Evolutionary conservation across 2,113 vertebrate genomes (phyloP).

Genomic region (Triplophysa rosa): DNA sequence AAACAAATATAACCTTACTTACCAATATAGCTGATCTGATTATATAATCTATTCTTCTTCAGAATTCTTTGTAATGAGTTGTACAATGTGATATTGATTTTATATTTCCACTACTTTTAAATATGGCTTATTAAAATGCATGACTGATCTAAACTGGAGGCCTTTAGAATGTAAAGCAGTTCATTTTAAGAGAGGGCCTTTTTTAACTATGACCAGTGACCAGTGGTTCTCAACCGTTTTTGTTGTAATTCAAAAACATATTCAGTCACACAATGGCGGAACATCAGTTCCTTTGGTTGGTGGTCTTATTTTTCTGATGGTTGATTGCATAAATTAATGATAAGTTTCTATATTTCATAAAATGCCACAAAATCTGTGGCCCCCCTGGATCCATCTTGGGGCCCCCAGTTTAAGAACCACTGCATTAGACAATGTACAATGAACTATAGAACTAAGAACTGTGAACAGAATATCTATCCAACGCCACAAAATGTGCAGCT

Average conservation of each 20-base stretch:
- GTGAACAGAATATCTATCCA: constrained; percentile 39
- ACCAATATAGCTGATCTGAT: not conserved
- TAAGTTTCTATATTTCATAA: no score
- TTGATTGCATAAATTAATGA: no score
- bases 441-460: not conserved
- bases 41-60: not conserved
- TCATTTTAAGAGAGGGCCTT: not conserved
- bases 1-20: no score
- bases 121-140: not conserved
- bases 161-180: not conserved
- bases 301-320: no score
- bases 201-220: no score
- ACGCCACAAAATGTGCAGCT: constrained; percentile 11
- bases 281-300: no score
- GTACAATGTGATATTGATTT: not conserved
- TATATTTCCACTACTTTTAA: not conserved
- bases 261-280: no score
- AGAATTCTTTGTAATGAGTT: not conserved
- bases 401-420: no score
- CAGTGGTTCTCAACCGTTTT: not conserved
- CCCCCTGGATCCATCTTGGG: no score
- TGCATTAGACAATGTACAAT: no score
- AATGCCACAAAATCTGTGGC: no score
- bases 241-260: no score
- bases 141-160: not conserved